A percentile compares a stretch with the other conserved stretches of the same genome.
Evolutionary conservation across 2,888 invertebrate species (phyloP).

Genomic region (Caenorhabditis sp.): DNA sequence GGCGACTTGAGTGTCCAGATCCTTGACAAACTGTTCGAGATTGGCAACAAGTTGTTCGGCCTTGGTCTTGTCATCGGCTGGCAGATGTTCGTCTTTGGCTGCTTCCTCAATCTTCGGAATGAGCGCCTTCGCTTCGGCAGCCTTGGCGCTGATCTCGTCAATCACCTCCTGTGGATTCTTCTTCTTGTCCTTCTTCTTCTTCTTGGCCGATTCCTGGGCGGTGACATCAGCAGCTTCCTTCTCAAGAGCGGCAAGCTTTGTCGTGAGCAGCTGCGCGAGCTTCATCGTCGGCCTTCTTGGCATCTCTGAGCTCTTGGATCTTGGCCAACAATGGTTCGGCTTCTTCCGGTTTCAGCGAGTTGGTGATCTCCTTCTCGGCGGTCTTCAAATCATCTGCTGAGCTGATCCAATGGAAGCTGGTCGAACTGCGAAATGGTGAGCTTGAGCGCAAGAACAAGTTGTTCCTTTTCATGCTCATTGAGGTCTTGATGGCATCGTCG

Average conservation of each 20-base stretch:
- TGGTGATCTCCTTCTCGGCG: constrained; percentile 5
- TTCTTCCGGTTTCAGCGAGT: constrained; percentile 24
- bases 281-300: constrained; percentile 32
- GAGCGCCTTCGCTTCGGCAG: constrained; percentile 46
- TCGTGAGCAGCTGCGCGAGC: constrained; percentile 5
- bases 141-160: constrained; percentile 39
- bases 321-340: constrained; percentile 49
- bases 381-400: constrained; percentile 33
- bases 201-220: constrained; percentile 45
- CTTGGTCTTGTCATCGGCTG: constrained; percentile 54
- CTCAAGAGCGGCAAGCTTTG: constrained; percentile 29
- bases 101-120: constrained; percentile 59
- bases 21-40: constrained; percentile 40
- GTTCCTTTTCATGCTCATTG: constrained; percentile 59
- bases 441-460: constrained; percentile 48
- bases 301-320: constrained; percentile 54
- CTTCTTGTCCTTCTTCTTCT: constrained; percentile 59
- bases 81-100: constrained; percentile 50
- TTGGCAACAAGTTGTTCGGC: constrained; percentile 39
- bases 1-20: constrained; percentile 39
- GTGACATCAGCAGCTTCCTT: constrained; percentile 43
- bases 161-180: constrained; percentile 46
- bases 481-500: constrained; percentile 53
- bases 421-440: constrained; percentile 51
- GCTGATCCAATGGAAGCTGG: constrained; percentile 36